Conservation (phyloP, 2,888 invertebrate genomes). For the Allolobophora icterica region DNA sequence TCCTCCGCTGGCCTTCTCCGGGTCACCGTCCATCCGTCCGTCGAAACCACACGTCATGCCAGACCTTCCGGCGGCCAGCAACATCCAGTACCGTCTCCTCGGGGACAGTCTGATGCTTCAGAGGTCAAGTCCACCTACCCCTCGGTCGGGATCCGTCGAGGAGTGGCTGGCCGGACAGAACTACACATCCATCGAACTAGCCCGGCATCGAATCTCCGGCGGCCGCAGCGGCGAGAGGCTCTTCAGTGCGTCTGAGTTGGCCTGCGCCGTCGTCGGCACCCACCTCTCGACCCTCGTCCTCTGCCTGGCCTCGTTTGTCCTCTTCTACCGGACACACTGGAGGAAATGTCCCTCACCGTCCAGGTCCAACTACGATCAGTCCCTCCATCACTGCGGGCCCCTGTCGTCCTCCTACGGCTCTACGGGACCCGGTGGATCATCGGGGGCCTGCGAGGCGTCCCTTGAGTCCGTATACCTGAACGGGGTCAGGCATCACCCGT, state of each 20-base stretch:
- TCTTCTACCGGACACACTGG: conserved; percentile 24
- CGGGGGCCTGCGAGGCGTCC: neutral
- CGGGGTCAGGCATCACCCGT: neutral
- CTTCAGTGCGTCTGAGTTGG: conserved; percentile 59
- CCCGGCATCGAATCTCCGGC: neutral
- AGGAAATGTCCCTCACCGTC: neutral
- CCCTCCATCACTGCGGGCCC: neutral
- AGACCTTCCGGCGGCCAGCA: neutral
- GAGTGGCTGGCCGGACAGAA: conserved; percentile 1
- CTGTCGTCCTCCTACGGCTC: neutral
- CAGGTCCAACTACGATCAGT: neutral
- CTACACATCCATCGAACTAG: neutral
- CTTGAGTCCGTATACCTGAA: neutral
- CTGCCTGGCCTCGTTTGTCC: conserved; percentile 54
- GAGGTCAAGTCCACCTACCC: neutral
- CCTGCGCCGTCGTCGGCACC: conserved; percentile 62
- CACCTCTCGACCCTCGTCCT: conserved; percentile 61
- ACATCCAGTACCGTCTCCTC: conserved; percentile 30
- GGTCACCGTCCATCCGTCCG: neutral
- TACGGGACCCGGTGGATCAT: neutral
- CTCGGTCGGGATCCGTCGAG: neutral
- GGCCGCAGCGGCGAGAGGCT: conserved; percentile 39
- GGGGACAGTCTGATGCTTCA: conserved; percentile 29
- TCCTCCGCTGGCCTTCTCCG: neutral
- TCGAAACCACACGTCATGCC: neutral